phyloP scores from a whole-genome alignment of 37 sponge, comb jelly and placozoan genomes.

The Aplysina aerophoba region DNA sequence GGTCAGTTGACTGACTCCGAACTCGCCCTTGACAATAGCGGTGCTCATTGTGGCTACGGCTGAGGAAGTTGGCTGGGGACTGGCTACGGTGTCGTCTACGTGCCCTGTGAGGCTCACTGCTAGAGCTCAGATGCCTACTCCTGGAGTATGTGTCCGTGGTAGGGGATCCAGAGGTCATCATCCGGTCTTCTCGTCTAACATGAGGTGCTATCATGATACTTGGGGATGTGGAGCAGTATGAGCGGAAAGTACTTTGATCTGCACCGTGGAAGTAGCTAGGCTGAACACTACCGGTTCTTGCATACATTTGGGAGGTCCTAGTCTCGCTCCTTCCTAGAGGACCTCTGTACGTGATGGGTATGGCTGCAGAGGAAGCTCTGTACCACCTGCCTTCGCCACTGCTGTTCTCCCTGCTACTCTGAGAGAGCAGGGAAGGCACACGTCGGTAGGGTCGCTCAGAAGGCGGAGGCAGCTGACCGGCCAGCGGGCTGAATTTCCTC shows the following conservation, averaged over 20 bases:
- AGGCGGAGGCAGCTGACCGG: background rate
- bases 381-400: background rate
- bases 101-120: background rate
- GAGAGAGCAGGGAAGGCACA: background rate
- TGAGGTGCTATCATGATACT: conserved; percentile 22
- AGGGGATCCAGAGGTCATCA: background rate
- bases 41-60: conserved; percentile 15
- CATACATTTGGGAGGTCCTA: background rate
- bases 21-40: background rate
- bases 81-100: conserved; percentile 26
- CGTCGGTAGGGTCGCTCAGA: background rate
- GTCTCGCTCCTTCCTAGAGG: background rate
- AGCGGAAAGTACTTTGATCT: background rate
- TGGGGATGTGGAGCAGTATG: background rate
- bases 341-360: background rate
- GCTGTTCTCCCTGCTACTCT: background rate
- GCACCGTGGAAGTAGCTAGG: background rate
- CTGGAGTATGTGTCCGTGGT: background rate
- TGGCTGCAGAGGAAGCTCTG: background rate
- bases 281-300: background rate
- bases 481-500: background rate
- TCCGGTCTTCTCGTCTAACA: background rate
- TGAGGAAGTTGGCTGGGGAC: conserved; percentile 25
- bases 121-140: background rate
- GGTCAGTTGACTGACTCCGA: conserved; percentile 12